Evolutionary conservation across 1,140 invertebrate genomes (phyloP).

Genomic region (Phymastichus coffea): DNA sequence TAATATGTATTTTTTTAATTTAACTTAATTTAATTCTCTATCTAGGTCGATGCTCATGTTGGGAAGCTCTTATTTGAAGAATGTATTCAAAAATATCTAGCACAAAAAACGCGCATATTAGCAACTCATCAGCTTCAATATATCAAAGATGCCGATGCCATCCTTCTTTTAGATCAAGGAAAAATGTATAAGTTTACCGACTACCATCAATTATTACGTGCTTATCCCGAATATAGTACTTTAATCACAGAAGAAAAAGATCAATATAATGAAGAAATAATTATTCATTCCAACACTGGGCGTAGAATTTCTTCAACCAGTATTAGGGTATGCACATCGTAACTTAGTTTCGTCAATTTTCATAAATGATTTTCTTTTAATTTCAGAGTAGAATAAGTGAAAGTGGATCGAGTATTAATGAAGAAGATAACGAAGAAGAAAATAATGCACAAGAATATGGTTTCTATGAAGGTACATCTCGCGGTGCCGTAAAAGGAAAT

Average conservation of each 20-base stretch:
- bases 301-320: too few species aligned
- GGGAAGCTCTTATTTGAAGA: constrained; percentile 72
- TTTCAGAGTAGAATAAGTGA: too few species aligned
- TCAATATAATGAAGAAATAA: too few species aligned
- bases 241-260: too few species aligned
- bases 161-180: constrained; percentile 75
- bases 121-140: constrained; percentile 90
- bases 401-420: too few species aligned
- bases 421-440: constrained; percentile 61
- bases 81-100: constrained; percentile 60
- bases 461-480: constrained; percentile 60
- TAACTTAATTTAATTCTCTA: too few species aligned
- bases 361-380: too few species aligned
- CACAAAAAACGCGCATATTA: constrained; percentile 66
- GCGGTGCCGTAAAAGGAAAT: constrained; percentile 61
- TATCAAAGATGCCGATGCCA: constrained; percentile 74
- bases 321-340: too few species aligned
- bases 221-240: constrained; percentile 53
- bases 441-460: constrained; percentile 51
- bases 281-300: too few species aligned
- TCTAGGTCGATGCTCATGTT: constrained; percentile 74
- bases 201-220: constrained; percentile 60
- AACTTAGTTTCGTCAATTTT: too few species aligned
- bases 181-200: constrained; percentile 47
- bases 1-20: too few species aligned